These are phyloP conservation scores for Leptura quadrifasciata DNA, from an alignment of 2,888 invertebrate genomes.

Conservation along the genomic window DNA sequence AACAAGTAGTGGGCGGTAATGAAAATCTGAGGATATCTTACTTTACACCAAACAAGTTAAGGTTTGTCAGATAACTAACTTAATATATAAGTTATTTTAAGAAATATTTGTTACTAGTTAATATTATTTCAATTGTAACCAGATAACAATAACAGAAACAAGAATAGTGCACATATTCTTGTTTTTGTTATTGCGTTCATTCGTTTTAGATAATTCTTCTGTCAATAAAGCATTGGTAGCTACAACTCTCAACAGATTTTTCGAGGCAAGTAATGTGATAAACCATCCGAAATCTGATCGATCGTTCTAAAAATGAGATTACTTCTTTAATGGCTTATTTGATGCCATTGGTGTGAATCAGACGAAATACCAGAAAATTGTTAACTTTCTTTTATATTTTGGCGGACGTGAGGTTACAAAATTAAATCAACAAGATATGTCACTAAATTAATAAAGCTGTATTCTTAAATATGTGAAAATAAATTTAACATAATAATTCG, in stretches of 20 bases:
- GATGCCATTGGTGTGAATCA: neutral
- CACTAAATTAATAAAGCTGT: neutral
- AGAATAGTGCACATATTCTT: neutral
- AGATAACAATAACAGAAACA: neutral
- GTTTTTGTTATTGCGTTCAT: neutral
- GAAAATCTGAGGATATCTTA: too few relatives aligned
- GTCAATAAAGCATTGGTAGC: neutral
- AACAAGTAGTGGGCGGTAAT: too few relatives aligned
- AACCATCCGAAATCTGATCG: neutral
- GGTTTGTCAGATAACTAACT: too few relatives aligned
- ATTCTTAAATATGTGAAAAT: neutral
- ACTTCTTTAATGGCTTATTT: constrained; percentile 4
- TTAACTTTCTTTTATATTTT: neutral
- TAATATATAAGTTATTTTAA: too few relatives aligned
- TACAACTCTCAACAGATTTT: constrained; percentile 7
- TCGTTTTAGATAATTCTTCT: neutral
- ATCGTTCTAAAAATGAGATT: neutral
- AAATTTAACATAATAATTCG: neutral
- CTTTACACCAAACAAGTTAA: too few relatives aligned
- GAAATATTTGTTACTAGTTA: too few relatives aligned
- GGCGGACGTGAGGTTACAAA: neutral
- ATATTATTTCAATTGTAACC: too few relatives aligned
- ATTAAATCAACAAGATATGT: neutral
- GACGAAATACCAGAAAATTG: neutral
- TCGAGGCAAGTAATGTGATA: neutral